phyloP scores from a whole-genome alignment of 2,113 vertebrate species.

The Alosa alosa region DNA sequence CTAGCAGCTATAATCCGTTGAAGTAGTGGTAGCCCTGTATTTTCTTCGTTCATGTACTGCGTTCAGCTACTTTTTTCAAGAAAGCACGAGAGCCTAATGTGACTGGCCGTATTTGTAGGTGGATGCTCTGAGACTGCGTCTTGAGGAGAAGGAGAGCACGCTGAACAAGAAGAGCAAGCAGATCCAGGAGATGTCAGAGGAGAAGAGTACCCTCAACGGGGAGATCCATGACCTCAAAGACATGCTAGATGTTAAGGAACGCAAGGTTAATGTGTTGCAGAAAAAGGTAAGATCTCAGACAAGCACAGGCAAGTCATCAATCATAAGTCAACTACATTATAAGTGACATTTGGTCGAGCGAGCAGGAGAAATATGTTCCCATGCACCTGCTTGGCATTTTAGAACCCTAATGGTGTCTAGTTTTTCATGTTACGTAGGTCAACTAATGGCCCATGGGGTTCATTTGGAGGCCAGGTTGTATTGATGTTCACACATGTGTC shows the following conservation, averaged over 20 bases:
- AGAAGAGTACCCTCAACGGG: constrained; percentile 94
- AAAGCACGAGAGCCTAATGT: background rate
- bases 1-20: too few species aligned
- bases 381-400: too few species aligned
- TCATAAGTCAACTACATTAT: background rate
- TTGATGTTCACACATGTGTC: too few species aligned
- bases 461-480: too few species aligned
- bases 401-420: too few species aligned
- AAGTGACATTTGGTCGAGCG: background rate
- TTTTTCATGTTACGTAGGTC: too few species aligned
- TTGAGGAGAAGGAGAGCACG: constrained; percentile 96
- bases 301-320: background rate
- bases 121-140: constrained; percentile 88
- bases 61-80: too few species aligned
- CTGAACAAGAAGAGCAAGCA: constrained; percentile 98
- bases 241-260: constrained; percentile 98
- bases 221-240: constrained; percentile 98
- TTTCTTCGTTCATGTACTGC: background rate
- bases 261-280: constrained; percentile 96
- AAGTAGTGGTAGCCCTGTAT: background rate
- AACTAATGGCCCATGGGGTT: too few species aligned
- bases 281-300: constrained; percentile 84
- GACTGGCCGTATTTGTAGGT: constrained; percentile 70
- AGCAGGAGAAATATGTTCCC: background rate
- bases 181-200: constrained; percentile 97